A percentile compares a stretch with the other conserved stretches of the same genome.
Evolutionary conservation across 2,113 vertebrate species (phyloP).

Genomic region (Microtus ochrogaster): DNA sequence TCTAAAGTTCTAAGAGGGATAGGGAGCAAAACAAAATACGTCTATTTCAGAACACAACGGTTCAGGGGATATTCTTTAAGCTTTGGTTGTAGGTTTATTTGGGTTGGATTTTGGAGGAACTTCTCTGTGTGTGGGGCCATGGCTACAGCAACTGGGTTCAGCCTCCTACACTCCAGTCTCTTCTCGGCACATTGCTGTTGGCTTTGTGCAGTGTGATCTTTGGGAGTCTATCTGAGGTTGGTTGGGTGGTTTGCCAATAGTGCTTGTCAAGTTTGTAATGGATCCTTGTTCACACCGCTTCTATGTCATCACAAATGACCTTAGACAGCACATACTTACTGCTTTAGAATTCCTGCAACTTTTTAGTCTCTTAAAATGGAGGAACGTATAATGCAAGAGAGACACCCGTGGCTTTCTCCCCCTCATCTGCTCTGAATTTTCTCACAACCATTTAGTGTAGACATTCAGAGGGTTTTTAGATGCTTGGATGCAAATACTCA

Average conservation of each 20-base stretch:
- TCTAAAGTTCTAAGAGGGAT: background rate
- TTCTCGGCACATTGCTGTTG: background rate
- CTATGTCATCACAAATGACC: background rate
- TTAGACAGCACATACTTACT: background rate
- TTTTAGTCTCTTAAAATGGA: slow-evolving; percentile 38
- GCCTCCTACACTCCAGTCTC: background rate
- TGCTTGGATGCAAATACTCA: background rate
- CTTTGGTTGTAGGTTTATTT: background rate
- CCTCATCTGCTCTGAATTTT: background rate
- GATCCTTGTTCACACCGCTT: background rate
- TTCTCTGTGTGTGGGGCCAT: rapidly evolving
- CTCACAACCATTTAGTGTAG: background rate
- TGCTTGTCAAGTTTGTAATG: background rate
- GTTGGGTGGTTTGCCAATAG: background rate
- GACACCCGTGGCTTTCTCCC: background rate
- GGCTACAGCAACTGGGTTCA: background rate
- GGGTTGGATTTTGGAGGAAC: slow-evolving; percentile 23
- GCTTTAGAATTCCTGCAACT: background rate
- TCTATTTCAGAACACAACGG: background rate
- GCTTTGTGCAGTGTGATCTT: background rate
- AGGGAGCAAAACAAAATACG: background rate
- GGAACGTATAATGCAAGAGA: background rate
- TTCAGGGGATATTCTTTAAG: slow-evolving; percentile 15
- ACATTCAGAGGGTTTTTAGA: background rate
- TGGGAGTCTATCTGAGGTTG: background rate